A percentile compares a stretch with the other conserved stretches of the same genome.
phyloP scores from a whole-genome alignment of 2,888 invertebrate genomes.

The Agriopis marginaria region DNA sequence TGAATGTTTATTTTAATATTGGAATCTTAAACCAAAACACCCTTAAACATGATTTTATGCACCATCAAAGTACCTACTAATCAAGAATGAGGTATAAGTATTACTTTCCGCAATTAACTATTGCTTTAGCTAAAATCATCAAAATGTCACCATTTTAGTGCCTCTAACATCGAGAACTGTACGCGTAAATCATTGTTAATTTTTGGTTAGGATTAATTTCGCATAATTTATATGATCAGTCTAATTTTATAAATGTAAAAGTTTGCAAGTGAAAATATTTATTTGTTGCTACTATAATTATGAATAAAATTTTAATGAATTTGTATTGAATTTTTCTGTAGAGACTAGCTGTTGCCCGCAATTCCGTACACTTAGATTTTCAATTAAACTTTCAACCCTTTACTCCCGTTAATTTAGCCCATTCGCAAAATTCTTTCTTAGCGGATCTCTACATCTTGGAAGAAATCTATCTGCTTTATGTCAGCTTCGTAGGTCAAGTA shows the following conservation, averaged over 20 bases:
- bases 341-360: too few species aligned
- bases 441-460: too few species aligned
- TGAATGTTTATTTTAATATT: neutral
- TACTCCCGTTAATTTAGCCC: too few species aligned
- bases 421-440: too few species aligned
- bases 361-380: too few species aligned
- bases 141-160: slow-evolving; percentile 26
- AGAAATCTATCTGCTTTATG: too few species aligned
- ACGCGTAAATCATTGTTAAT: slow-evolving; percentile 19
- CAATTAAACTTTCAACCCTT: too few species aligned
- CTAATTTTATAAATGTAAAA: neutral
- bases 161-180: slow-evolving; percentile 1
- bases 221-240: neutral
- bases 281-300: neutral
- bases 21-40: slow-evolving; percentile 10
- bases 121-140: slow-evolving; percentile 19
- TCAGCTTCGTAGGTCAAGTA: too few species aligned
- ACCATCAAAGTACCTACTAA: slow-evolving; percentile 8
- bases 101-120: slow-evolving; percentile 8
- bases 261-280: too few species aligned
- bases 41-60: slow-evolving; percentile 18
- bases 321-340: neutral
- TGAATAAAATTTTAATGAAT: too few species aligned
- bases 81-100: slow-evolving; percentile 12
- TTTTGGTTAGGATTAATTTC: slow-evolving; percentile 33